Percentiles rank a stretch among this genome's conserved stretches.
phyloP scores from a whole-genome alignment of 23 tunicate genomes.

The Ascidia mentula region DNA sequence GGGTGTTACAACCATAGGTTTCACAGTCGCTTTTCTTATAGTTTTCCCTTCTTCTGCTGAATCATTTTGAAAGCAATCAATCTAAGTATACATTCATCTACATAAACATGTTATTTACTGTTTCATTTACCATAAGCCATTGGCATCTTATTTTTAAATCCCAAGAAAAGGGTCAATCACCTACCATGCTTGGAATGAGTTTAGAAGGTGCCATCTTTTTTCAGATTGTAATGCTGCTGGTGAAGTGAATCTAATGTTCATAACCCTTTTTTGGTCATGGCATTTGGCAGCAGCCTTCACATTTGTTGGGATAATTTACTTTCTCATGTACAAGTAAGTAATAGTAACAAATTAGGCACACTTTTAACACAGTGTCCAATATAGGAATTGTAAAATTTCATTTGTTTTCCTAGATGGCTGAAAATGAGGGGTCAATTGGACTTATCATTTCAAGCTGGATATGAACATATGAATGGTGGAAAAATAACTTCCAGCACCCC shows the following conservation, averaged over 20 bases:
- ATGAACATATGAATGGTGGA: slow-evolving; percentile 28
- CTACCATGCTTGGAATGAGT: too few relatives aligned
- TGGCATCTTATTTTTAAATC: too few relatives aligned
- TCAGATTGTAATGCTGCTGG: slow-evolving; percentile 45
- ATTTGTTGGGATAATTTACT: slow-evolving; percentile 55
- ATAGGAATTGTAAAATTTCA: background rate
- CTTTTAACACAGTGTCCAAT: background rate
- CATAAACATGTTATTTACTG: too few relatives aligned
- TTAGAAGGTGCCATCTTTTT: too few relatives aligned
- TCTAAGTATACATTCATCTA: too few relatives aligned
- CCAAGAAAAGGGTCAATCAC: too few relatives aligned
- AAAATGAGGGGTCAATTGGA: slow-evolving; percentile 35
- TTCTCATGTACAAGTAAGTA: slow-evolving; percentile 75
- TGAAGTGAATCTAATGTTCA: slow-evolving; percentile 62
- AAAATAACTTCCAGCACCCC: background rate
- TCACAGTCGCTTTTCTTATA: too few relatives aligned
- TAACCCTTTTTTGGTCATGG: slow-evolving; percentile 94
- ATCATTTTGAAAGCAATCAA: too few relatives aligned
- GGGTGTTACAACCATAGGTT: too few relatives aligned
- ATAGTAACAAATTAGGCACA: background rate
- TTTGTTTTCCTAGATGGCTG: slow-evolving; percentile 17
- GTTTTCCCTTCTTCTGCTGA: too few relatives aligned
- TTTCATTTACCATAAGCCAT: too few relatives aligned
- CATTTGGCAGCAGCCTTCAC: slow-evolving; percentile 38
- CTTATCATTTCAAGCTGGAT: slow-evolving; percentile 12